Conservation (phyloP, 2,113 vertebrate genomes). For the Athene cunicularia region DNA sequence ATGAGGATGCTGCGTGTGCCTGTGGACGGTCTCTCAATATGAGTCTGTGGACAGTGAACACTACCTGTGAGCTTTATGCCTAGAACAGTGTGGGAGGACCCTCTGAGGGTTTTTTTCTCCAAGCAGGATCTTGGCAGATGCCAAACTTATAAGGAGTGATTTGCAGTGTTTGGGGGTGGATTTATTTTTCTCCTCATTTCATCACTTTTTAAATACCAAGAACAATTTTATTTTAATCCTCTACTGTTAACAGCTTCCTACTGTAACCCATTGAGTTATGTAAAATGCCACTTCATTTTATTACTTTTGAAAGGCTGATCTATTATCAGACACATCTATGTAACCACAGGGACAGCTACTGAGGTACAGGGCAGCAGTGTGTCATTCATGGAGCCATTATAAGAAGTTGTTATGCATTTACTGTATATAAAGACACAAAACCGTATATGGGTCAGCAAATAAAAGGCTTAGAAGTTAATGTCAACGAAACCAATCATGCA, state of each 20-base stretch:
- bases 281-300: conserved; percentile 47
- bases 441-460: not conserved
- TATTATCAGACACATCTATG: conserved; percentile 29
- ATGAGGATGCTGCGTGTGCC: not conserved
- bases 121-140: conserved; percentile 17
- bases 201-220: conserved; percentile 62
- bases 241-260: conserved; percentile 59
- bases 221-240: conserved; percentile 61
- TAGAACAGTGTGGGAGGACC: not conserved
- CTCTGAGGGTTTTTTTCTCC: not conserved
- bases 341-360: not conserved
- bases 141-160: conserved; percentile 20
- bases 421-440: not conserved
- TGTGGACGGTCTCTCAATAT: not conserved
- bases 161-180: conserved; percentile 33
- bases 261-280: conserved; percentile 58
- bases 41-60: not conserved
- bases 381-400: not conserved
- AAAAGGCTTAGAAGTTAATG: not conserved
- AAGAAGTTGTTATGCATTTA: not conserved
- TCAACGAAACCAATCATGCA: not conserved
- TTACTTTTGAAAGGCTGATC: conserved; percentile 35
- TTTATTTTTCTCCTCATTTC: conserved; percentile 53
- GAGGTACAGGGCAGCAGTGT: not conserved
- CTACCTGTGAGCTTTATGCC: not conserved